Evolutionary conservation across 2,888 invertebrate species (phyloP), one percentile per base, ranked within the genome.

Genomic region (Coelopa pilipes): DNA sequence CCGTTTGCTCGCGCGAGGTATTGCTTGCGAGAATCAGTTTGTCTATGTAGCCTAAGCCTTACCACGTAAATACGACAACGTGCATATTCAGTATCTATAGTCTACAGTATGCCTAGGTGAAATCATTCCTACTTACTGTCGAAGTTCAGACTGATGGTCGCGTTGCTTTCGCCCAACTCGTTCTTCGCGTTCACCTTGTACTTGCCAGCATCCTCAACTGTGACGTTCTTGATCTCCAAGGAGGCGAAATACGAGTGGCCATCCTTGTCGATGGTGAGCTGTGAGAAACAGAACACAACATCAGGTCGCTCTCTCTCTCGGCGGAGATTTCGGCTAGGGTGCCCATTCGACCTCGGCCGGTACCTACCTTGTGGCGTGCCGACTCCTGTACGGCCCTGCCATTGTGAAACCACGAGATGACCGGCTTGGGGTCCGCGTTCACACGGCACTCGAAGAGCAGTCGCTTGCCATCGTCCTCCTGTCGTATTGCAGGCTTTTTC

Each of bases 161-260:
- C 97, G 88, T 97, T 97, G 88, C 96, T 96, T 89, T 98, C 98
- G 87, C 98, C 98, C 84, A 97, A 92, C 89, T 97, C 96, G 90
- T 97, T 98, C 90, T 98, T 98, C 84, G 97, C 97, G 84, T 95
- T 96, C 84, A 97, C 96, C 90, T 96, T 94, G 90, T 97, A 97
- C 90, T 97, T 97, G 87, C 97, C 97, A 89, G 97, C 97, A 90
- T 97, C 97, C 91, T 97, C 97, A 84, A 97, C 96, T 78, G 96
- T 96, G 82, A 97, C 97, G 88, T 96, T 96, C 90, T 92, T 92
- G 86, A 99, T 96, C 89, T 96, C 95, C 88, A 98, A 91, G 79
- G 95, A 94, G 84, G 96, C 96, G 90, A 96, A 94, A 90, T 96
- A 97, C 85, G 96, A 95, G 88, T 96, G 96, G 80, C 95, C 95